phyloP scores from a whole-genome alignment of 2,888 invertebrate species.

The Monopis laevigella region DNA sequence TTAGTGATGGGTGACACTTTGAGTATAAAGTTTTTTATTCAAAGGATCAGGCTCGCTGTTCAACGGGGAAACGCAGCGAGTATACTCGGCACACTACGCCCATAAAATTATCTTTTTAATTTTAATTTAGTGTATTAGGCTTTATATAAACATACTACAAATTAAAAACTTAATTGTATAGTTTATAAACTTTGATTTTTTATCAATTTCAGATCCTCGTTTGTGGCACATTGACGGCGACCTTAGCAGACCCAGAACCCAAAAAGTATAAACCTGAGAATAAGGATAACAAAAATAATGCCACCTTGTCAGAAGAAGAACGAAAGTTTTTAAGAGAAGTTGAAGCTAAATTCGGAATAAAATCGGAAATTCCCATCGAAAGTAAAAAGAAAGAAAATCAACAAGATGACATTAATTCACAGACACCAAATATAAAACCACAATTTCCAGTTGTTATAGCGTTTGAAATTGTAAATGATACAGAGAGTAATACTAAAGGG shows the following conservation, averaged over 20 bases:
- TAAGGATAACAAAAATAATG: conserved; percentile 26
- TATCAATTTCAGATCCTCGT: conserved; percentile 47
- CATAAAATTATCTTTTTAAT: too few relatives aligned
- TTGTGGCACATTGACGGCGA: conserved; percentile 30
- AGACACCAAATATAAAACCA: conserved; percentile 20
- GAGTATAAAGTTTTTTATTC: too few relatives aligned
- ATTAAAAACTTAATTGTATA: too few relatives aligned
- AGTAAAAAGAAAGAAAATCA: conserved; percentile 24
- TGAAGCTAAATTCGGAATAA: conserved; percentile 55
- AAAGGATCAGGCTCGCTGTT: too few relatives aligned
- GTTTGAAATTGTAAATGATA: conserved; percentile 69
- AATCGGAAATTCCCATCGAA: conserved; percentile 33
- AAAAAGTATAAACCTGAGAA: conserved; percentile 47
- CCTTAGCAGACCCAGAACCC: conserved; percentile 45
- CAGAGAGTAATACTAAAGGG: conserved; percentile 56
- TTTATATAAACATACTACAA: too few relatives aligned
- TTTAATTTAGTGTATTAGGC: too few relatives aligned
- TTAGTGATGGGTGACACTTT: too few relatives aligned
- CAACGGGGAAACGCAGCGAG: too few relatives aligned
- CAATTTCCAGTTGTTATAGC: conserved; percentile 67
- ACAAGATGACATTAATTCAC: conserved; percentile 16
- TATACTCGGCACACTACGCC: too few relatives aligned
- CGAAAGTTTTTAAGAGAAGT: conserved; percentile 54
- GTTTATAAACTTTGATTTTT: conserved; percentile 12
- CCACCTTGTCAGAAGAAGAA: conserved; percentile 48